Conservation (phyloP, 2,797 vertebrate species). For the Manis crassicaudata region DNA sequence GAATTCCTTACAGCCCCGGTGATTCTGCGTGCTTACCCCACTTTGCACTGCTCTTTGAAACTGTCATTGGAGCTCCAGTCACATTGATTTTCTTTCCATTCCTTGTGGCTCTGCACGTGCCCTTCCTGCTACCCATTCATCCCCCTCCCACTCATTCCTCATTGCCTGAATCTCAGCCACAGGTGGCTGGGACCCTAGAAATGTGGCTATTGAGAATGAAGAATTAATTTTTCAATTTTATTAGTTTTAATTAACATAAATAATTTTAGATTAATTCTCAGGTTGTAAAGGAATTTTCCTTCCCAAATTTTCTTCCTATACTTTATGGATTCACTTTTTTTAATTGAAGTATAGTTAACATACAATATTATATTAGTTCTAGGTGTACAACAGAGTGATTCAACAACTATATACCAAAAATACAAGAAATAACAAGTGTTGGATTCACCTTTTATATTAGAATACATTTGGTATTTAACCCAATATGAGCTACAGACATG, state of each 20-base stretch:
- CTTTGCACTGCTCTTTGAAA: too few species aligned
- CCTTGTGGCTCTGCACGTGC: not conserved
- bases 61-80: not conserved
- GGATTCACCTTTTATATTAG: not conserved
- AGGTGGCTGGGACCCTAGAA: not conserved
- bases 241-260: not conserved
- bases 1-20: not conserved
- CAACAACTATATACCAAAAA: too few species aligned
- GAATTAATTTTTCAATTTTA: not conserved
- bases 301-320: not conserved
- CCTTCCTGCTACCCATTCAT: not conserved
- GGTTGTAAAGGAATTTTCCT: conserved; percentile 16
- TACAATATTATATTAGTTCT: too few species aligned
- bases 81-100: fast-evolving
- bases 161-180: not conserved
- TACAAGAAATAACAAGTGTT: too few species aligned
- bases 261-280: not conserved
- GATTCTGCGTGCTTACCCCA: fast-evolving
- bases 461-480: not conserved
- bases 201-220: not conserved
- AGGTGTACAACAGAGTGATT: too few species aligned
- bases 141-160: not conserved
- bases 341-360: too few species aligned
- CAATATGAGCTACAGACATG: not conserved
- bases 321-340: not conserved